Base-by-base conservation (phyloP, 2,797 vertebrate species). In the Gallinago stenura region DNA sequence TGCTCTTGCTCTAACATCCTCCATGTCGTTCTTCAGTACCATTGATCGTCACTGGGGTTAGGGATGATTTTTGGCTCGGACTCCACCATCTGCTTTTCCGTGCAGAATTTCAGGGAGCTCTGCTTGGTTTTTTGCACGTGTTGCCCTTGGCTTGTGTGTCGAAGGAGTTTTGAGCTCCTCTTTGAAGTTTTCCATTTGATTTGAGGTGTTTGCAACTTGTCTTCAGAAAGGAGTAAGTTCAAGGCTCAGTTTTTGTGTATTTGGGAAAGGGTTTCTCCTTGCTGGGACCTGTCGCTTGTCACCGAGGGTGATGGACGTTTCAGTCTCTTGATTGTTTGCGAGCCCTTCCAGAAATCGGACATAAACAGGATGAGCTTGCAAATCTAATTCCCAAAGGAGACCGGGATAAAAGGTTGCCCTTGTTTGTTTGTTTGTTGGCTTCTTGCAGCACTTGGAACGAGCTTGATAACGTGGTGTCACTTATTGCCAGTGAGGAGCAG, bases 71-170 rank as follows among this genome's bases (percentile, higher is more conserved):
- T 30, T 75, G 30, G 4, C 31, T 13, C 35, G 21, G 28, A 22
- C 43, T n/a, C 30, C 0, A 1, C 33, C 46, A 0, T 0, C 0
- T 46, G 24, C n/a, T 11, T 78, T 56, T 18, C 30, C 8, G 16
- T 35, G 12, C 19, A 56, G 6, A 45, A 69, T n/a, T 24, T 70
- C 35, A 20, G 12, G 54, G 43, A 83, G 30, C n/a, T 79, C 31
- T 15, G 17, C 50, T 62, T 39, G n/a, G 12, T 66, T 56, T 56
- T 43, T 33, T 54, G 45, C 33, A 33, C 9, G 33, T 37, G 22
- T 43, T 50, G 31, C 31, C 37, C 33, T 41, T 41, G 62, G 15
- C 43, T 69, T 50, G 20, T 31, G n/a, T 41, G 15, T 37, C 5
- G 3, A 39, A 7, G 5, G 37, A 75, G 62, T 30, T 64, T 12